Base-by-base conservation (phyloP, 2,113 vertebrate genomes). In the Globicephala melas region DNA sequence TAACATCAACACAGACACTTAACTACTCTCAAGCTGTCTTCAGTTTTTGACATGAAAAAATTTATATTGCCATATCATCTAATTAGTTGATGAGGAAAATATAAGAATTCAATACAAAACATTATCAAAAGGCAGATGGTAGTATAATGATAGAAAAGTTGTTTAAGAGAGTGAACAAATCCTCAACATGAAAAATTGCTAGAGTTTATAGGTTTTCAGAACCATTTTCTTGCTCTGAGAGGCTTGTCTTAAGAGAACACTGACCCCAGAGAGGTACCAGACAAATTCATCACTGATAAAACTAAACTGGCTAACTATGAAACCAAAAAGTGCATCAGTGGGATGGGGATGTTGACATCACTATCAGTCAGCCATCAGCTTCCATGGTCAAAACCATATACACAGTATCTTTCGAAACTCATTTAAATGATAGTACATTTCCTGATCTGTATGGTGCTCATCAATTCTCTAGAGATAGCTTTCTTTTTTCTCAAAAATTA, bases 91-190 rank as follows among this genome's bases (percentile, higher is more conserved):
- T 63, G 18, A 96, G 81, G 53, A 91, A 82, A 95, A 83, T 83
- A 76, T 79, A 87, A 80, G 44, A 95, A 63, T 79, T 73, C 38
- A 87, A 83, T 74, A 83, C 20, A 86, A 96, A 94, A 94, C 21
- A 82, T 23, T 68, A n/a, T 83, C 58, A 91, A 95, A 94, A 88
- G 50, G 53, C 55, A 80, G 53, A 12, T 55, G 50, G 47, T 53
- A 26, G 38, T 73, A 88, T 89, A 50, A 79, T 18, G 17, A 84
- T 36, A 90, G 47, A 87, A 95, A 92, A 95, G 9, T 60, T 71
- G 14, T 36, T 84, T 58, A 92, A 74, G 20, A 81, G 11, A 90
- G 70, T 14, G 33, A 96, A 94, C 11, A 91, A 93, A 92, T 47
- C 44, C 44, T 86, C 36, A 74, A 93, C n/a, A 76, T 81, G 77